Base-by-base conservation (phyloP, 2,113 vertebrate genomes). In the Pungitius pungitius region DNA sequence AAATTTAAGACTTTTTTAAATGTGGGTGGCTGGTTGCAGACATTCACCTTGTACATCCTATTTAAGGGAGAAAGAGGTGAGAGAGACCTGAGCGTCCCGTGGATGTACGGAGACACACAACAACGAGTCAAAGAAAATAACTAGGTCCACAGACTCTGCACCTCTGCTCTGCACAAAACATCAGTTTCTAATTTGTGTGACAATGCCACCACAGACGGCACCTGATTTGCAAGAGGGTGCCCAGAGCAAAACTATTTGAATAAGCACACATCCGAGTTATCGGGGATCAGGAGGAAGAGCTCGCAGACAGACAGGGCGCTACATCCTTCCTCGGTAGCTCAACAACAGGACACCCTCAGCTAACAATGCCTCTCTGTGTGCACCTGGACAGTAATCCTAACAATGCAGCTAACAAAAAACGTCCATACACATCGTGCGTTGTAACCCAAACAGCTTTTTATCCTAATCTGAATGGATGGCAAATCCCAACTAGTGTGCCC, bases 111-210 rank as follows among this genome's bases (percentile, higher is more conserved):
- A 72, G 39, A 75, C 37, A 81, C 47, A 73, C 69, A 51, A 49
- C 43, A 58, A 72, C 78, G 79, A 24, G 82, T 86, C 85, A 87
- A 72, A 89, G 83, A 73, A 66, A 60, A 51, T 62, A 75, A 79
- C 81, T 75, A 69, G 56, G 85, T 89, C 88, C 82, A 75, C 69
- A 79, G 54, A 72, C 73, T 69, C 71, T 45, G 71, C 69, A 77
- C 71, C 87, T 80, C 78, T 62, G 80, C 84, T 90, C 84, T 74
- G 80, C 78, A 88, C 85, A 71, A 85, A 90, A 90, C 85, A 91
- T 89, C 86, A 85, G 90, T 93, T 94, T 85, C 88, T 91, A 88
- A 93, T 94, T 93, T 93, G 93, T 91, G 90, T 93, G 91, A 93
- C 91, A 89, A 93, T 89, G 85, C 72, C 69, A 74, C 68, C 60